A percentile compares a stretch with the other conserved stretches of the same genome.
phyloP scores from a whole-genome alignment of 2,113 vertebrate species.

The Forbesichthys papilliferus region DNA sequence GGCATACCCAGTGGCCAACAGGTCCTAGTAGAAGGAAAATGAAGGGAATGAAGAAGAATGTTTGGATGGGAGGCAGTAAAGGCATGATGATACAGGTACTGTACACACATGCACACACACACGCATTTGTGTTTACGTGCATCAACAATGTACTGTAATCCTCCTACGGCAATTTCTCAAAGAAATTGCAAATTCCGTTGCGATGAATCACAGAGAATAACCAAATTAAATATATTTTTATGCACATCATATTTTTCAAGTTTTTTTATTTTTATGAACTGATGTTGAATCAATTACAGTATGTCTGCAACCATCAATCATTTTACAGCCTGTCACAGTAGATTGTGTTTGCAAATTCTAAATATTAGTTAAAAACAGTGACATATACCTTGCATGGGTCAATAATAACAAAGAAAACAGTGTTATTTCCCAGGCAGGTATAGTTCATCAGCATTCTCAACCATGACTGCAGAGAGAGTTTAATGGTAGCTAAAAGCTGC shows the following conservation, averaged over 20 bases:
- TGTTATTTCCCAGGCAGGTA: conserved; percentile 8
- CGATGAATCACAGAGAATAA: not conserved
- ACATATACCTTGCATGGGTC: not conserved
- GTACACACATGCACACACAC: not conserved
- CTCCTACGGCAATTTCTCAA: not conserved
- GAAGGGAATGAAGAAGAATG: conserved; percentile 1
- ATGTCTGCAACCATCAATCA: not conserved
- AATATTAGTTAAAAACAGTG: not conserved
- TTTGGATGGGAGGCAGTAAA: conserved; percentile 3
- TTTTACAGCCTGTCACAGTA: not conserved
- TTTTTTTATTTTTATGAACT: not conserved
- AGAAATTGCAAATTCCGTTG: too few relatives aligned
- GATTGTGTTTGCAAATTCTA: not conserved
- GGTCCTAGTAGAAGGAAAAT: not conserved
- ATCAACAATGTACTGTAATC: not conserved
- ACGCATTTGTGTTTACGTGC: not conserved
- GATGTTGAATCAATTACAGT: not conserved
- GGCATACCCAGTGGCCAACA: conserved; percentile 6
- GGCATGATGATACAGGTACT: conserved; percentile 48
- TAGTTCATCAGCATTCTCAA: conserved; percentile 39
- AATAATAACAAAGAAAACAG: not conserved
- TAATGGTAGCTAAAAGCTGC: conserved; percentile 39
- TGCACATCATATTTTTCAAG: not conserved
- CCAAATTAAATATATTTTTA: not conserved
- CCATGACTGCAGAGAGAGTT: conserved; percentile 34